phyloP scores from a whole-genome alignment of 2,888 invertebrate species.

The Drosophila mulleri region DNA sequence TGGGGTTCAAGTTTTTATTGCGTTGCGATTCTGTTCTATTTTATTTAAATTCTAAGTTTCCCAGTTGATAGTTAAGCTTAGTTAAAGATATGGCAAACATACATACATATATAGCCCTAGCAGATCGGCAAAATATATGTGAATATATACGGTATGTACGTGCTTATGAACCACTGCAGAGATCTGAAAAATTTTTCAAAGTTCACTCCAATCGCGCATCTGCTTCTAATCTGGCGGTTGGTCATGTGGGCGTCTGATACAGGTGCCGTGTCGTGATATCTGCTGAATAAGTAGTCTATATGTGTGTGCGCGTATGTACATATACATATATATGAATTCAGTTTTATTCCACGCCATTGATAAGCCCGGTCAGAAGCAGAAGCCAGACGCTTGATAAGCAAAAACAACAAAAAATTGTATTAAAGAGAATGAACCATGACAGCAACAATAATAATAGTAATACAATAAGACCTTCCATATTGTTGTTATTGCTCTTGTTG shows the following conservation, averaged over 20 bases:
- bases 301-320: slow-evolving; percentile 4
- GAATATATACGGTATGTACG: background rate
- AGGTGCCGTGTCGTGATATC: slow-evolving; percentile 46
- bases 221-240: slow-evolving; percentile 34
- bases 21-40: slow-evolving; percentile 35
- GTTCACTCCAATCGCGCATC: slow-evolving; percentile 22
- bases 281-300: slow-evolving; percentile 12
- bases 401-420: slow-evolving; percentile 26
- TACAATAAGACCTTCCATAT: slow-evolving; percentile 50
- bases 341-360: slow-evolving; percentile 56
- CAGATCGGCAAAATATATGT: slow-evolving; percentile 4
- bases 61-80: slow-evolving; percentile 3
- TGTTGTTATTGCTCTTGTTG: slow-evolving; percentile 36
- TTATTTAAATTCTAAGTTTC: background rate
- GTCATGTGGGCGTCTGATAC: slow-evolving; percentile 57
- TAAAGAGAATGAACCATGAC: slow-evolving; percentile 45
- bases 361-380: slow-evolving; percentile 59
- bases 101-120: too few species aligned
- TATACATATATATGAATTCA: slow-evolving; percentile 37
- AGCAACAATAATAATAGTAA: slow-evolving; percentile 18
- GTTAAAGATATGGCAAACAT: slow-evolving; percentile 24
- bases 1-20: slow-evolving; percentile 37
- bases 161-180: background rate
- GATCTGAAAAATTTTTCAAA: slow-evolving; percentile 19
- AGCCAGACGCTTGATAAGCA: slow-evolving; percentile 71